Conservation (phyloP, 2,797 vertebrate genomes). For the Melanotaenia boesemani region DNA sequence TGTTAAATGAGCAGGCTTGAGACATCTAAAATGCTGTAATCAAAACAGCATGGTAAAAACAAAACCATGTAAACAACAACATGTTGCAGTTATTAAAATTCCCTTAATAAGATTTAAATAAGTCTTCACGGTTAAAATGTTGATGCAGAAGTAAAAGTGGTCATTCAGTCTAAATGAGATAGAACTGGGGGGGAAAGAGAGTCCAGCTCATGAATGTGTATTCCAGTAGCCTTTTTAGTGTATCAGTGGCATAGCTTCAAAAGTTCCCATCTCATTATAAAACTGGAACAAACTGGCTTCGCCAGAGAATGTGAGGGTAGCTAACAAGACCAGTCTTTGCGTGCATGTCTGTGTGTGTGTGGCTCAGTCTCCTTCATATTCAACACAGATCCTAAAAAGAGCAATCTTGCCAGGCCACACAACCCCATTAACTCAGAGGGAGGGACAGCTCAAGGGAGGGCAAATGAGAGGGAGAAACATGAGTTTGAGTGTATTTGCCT, state of each 20-base stretch:
- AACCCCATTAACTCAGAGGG: slow-evolving; percentile 69
- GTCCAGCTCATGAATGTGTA: slow-evolving; percentile 26
- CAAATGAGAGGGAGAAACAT: slow-evolving; percentile 38
- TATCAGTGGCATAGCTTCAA: slow-evolving; percentile 66
- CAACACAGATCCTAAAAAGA: slow-evolving; percentile 70
- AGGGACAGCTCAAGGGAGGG: slow-evolving; percentile 35
- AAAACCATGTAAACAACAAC: slow-evolving; percentile 13
- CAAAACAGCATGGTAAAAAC: slow-evolving; percentile 10
- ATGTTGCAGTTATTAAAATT: slow-evolving; percentile 22
- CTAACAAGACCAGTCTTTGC: slow-evolving; percentile 77
- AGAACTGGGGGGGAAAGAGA: slow-evolving; percentile 38
- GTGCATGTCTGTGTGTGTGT: slow-evolving; percentile 52
- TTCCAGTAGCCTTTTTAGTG: slow-evolving; percentile 48
- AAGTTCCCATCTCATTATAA: slow-evolving; percentile 76
- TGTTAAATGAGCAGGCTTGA: background rate
- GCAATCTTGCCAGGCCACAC: slow-evolving; percentile 74
- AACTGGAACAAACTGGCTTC: slow-evolving; percentile 78
- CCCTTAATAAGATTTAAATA: slow-evolving; percentile 6
- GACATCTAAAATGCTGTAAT: slow-evolving; percentile 16
- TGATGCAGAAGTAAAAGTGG: slow-evolving; percentile 25
- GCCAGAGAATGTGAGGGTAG: slow-evolving; percentile 72
- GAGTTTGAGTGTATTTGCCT: slow-evolving; percentile 46
- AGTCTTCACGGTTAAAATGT: slow-evolving; percentile 24
- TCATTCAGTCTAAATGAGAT: slow-evolving; percentile 18
- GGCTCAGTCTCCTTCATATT: slow-evolving; percentile 67